These are phyloP conservation scores for Oreochromis mossambicus DNA, from an alignment of 2,797 vertebrate species.

Conservation along the genomic window DNA sequence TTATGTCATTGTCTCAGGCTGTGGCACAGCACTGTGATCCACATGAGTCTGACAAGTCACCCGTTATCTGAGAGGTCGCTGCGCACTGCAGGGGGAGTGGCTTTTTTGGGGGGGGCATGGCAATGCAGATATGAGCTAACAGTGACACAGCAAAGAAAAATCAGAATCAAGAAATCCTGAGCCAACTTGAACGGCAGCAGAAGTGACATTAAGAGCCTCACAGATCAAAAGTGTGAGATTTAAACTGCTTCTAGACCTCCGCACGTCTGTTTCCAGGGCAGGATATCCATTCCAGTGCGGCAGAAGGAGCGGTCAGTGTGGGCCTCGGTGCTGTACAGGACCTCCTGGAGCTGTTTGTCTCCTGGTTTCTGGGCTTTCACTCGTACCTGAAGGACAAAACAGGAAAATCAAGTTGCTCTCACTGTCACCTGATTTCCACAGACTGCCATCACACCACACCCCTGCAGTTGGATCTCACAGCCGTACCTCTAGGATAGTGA, in stretches of 20 bases:
- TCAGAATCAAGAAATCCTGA: neutral
- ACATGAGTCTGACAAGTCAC: neutral
- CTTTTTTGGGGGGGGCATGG: neutral
- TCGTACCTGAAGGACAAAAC: constrained; percentile 48
- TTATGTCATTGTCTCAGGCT: neutral
- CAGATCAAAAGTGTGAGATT: neutral
- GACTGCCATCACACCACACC: neutral
- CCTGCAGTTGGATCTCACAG: no score
- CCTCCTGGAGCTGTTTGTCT: constrained; percentile 70
- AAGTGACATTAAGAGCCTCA: neutral
- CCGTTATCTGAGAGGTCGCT: neutral
- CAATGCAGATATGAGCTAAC: neutral
- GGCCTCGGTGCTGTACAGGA: constrained; percentile 78
- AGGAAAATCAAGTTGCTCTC: neutral
- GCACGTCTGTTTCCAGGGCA: constrained; percentile 69
- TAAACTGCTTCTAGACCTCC: constrained; percentile 34
- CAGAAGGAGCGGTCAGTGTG: constrained; percentile 78
- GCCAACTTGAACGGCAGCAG: neutral
- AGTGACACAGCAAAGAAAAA: neutral
- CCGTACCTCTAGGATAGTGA: constrained; percentile 69
- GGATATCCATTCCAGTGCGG: constrained; percentile 70
- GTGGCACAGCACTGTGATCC: neutral
- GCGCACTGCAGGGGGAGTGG: neutral
- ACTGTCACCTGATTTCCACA: neutral
- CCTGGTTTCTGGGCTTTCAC: constrained; percentile 78